Evolutionary conservation across 2,797 vertebrate genomes (phyloP).

Genomic region (Remorina albescens): DNA sequence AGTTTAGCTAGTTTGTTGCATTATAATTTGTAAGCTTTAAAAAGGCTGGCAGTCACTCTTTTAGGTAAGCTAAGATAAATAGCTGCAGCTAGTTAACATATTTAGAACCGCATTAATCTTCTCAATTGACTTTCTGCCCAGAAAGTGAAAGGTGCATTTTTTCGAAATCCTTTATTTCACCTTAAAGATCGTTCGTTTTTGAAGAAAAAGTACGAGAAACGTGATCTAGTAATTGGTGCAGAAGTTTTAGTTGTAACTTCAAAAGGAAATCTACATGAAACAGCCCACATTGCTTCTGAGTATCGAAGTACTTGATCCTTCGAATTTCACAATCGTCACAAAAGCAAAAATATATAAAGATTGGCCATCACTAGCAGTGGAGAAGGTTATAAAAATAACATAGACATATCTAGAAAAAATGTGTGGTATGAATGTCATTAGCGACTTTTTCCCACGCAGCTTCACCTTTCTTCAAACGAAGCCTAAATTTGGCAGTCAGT

Average conservation of each 20-base stretch:
- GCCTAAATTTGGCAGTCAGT: slow-evolving; percentile 3
- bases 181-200: neutral
- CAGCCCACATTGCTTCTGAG: neutral
- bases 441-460: slow-evolving; percentile 17
- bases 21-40: neutral
- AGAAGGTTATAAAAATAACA: slow-evolving; percentile 18
- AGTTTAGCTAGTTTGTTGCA: too few relatives aligned
- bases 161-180: neutral
- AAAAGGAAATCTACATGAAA: neutral
- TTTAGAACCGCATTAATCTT: too few relatives aligned
- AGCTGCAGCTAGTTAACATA: too few relatives aligned
- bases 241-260: neutral
- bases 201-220: neutral
- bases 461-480: slow-evolving; percentile 21
- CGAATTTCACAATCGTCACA: slow-evolving; percentile 2
- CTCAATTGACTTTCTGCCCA: neutral
- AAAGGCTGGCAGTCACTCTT: too few relatives aligned
- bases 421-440: slow-evolving; percentile 27
- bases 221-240: neutral
- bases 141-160: neutral
- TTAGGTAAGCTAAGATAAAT: neutral
- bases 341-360: neutral
- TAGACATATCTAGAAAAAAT: slow-evolving; percentile 16
- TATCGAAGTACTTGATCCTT: neutral
- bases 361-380: neutral